Base-by-base conservation (phyloP, 2,888 invertebrate genomes). In the Hemicrepidius hirtus region DNA sequence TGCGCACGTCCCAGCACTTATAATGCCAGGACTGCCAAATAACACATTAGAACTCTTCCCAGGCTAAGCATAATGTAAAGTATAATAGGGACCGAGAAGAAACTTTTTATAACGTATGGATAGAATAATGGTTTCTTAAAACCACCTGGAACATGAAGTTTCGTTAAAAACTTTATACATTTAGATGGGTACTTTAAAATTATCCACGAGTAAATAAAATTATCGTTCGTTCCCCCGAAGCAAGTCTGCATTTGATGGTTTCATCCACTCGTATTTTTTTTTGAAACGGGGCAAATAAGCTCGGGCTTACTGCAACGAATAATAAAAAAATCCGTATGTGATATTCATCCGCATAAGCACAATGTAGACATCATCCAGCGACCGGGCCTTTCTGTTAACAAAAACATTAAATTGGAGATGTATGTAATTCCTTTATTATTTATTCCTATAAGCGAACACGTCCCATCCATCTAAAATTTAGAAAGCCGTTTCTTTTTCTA, bases 11-110 rank as follows among this genome's bases (percentile, higher is more conserved):
- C 65, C 55, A 20, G 70, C 68, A 75, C 75, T 75, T 71, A 75
- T 73, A 71, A 62, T 73, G 73, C 60, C 66, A 65, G 44, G 73
- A 65, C 71, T 71, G 71, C 71, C 73, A 75, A 75, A 75, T 73
- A 75, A 70, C 68, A 68, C 75, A 75, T 75, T 75, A 73, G 68
- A 60, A 53, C 57, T 57, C 57, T 55, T 55, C 55, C 55, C 57
- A 37, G 20, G 37, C 37, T 37, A 40, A 55, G 57, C 40, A 35
- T 64, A 50, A 50, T 50, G 40, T 50, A 20, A 35, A 57, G 57
- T 37, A 57, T 57, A 57, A 57, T 57, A 37, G 40, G 32, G 40
- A 40, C 16, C 32, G 32, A 37, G 35, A 35, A 37, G 35, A 57
- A 57, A 57, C 49, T 40, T 37, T 32, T 32, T 37, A 37, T 63